A percentile compares a stretch with the other conserved stretches of the same genome.
These are phyloP conservation scores for Cancer borealis DNA, from an alignment of 2,888 invertebrate species.

Conservation along the genomic window DNA sequence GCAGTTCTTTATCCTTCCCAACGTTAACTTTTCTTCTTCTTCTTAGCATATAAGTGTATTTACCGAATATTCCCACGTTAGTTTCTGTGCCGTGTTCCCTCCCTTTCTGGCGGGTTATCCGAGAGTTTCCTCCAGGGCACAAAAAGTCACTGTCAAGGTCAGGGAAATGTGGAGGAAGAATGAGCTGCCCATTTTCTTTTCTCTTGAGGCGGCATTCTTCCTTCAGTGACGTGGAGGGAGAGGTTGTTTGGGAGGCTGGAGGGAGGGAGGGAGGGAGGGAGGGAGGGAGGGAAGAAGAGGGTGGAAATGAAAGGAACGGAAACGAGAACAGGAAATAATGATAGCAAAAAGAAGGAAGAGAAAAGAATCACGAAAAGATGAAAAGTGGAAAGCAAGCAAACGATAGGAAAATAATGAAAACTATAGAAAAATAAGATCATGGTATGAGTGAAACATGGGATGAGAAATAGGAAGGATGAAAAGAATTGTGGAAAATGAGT, in stretches of 20 bases:
- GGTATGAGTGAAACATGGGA: background rate
- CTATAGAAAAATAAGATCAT: background rate
- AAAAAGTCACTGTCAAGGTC: constrained; percentile 1
- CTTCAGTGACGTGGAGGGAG: background rate
- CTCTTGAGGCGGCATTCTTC: background rate
- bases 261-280: background rate
- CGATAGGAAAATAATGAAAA: background rate
- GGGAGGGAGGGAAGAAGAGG: background rate
- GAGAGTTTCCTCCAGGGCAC: background rate
- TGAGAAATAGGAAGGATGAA: background rate
- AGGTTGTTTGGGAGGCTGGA: background rate
- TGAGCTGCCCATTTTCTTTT: background rate
- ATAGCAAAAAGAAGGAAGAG: background rate
- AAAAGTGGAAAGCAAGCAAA: background rate
- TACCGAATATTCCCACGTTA: background rate
- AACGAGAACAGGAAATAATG: background rate
- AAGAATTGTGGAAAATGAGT: too few relatives aligned
- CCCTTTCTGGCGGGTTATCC: background rate
- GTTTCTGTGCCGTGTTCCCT: background rate
- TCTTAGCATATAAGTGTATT: background rate
- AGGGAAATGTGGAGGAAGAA: background rate
- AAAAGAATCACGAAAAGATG: background rate
- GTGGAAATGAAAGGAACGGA: background rate
- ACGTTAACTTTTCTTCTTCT: background rate
- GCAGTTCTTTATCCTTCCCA: background rate